Evolutionary conservation across 2,113 vertebrate species (phyloP).

Genomic region (Pelusios castaneus): DNA sequence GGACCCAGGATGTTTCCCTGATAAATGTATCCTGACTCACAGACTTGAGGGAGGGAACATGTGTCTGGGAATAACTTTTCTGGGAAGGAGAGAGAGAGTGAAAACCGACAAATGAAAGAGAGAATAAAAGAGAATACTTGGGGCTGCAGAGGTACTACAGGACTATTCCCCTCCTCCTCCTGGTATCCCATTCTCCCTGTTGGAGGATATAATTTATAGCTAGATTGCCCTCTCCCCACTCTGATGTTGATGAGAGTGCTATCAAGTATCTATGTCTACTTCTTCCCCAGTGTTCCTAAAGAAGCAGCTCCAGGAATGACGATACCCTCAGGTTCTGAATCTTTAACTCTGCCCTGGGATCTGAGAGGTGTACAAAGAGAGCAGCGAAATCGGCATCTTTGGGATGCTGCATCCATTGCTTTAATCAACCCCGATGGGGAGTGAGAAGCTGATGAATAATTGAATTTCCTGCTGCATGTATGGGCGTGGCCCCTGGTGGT

Average conservation of each 20-base stretch:
- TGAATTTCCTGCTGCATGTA: neutral
- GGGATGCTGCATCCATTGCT: neutral
- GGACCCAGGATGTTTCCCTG: neutral
- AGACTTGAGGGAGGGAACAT: neutral
- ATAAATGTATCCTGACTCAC: neutral
- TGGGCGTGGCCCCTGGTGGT: neutral
- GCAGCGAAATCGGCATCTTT: neutral
- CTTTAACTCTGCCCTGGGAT: neutral
- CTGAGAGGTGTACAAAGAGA: accelerated
- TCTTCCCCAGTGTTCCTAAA: neutral
- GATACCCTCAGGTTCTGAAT: neutral
- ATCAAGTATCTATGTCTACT: neutral
- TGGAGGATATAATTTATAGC: neutral
- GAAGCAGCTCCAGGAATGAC: too few species aligned
- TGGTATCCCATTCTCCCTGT: neutral
- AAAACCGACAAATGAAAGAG: neutral
- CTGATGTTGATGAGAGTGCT: neutral
- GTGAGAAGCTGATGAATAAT: neutral
- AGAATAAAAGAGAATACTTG: neutral
- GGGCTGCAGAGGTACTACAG: neutral
- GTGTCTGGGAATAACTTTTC: neutral
- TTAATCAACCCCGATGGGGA: accelerated
- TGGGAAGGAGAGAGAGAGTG: neutral
- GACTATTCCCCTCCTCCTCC: neutral
- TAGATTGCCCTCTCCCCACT: neutral